Evolutionary conservation across 2,113 vertebrate species (phyloP).

Genomic region (Chrysemys picta): DNA sequence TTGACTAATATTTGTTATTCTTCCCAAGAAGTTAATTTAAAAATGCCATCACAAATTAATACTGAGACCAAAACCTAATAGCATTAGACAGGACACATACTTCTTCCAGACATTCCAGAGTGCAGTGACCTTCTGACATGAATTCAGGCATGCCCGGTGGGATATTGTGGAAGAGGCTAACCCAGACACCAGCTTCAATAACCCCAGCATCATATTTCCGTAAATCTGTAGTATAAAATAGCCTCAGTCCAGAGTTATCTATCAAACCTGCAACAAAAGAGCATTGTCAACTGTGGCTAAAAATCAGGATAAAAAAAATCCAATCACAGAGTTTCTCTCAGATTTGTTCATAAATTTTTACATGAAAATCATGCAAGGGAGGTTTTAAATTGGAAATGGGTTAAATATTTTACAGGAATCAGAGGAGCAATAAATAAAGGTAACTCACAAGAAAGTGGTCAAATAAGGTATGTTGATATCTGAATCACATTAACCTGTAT

Average conservation of each 20-base stretch:
- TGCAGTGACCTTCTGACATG: conserved; percentile 89
- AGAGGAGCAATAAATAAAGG: not conserved
- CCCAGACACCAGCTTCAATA: conserved; percentile 91
- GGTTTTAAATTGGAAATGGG: conserved; percentile 2
- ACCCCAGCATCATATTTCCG: conserved; percentile 88
- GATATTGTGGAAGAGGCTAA: conserved; percentile 91
- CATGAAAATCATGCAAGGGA: not conserved
- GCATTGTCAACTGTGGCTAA: not conserved
- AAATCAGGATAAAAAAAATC: not conserved
- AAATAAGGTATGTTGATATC: not conserved
- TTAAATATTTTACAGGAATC: not conserved
- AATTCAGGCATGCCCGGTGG: conserved; percentile 89
- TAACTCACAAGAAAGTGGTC: not conserved
- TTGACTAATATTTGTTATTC: not conserved
- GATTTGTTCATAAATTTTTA: not conserved
- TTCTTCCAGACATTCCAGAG: conserved; percentile 88
- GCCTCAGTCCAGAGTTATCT: conserved; percentile 88
- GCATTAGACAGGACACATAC: conserved; percentile 64
- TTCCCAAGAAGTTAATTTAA: not conserved
- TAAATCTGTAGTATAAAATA: conserved; percentile 83
- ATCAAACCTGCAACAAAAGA: conserved; percentile 81
- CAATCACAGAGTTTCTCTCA: not conserved
- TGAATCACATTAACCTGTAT: not conserved
- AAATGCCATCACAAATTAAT: not conserved
- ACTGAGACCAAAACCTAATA: not conserved